phyloP scores from a whole-genome alignment of 2,797 vertebrate species.

The Halcyon leucocephala region DNA sequence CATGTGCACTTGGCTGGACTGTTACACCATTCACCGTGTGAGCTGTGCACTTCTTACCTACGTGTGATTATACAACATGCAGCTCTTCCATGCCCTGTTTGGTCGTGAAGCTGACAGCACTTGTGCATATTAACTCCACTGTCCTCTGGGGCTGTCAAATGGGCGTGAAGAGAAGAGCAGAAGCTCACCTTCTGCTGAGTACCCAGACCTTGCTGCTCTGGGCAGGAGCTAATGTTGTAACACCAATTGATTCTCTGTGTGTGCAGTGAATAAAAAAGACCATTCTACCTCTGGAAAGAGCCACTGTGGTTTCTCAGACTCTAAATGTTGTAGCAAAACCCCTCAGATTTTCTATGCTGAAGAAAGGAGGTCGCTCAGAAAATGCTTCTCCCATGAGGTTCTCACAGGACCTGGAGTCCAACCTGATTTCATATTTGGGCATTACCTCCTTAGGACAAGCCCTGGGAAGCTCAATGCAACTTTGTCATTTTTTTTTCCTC shows the following conservation, averaged over 20 bases:
- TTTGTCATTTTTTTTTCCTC: not conserved
- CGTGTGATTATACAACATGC: not conserved
- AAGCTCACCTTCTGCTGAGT: not conserved
- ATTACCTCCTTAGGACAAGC: not conserved
- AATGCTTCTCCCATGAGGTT: not conserved
- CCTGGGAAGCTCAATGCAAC: constrained; percentile 23
- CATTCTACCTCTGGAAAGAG: constrained; percentile 71
- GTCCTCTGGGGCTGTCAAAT: not conserved
- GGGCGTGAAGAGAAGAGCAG: not conserved
- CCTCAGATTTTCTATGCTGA: not conserved
- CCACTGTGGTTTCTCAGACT: constrained; percentile 64
- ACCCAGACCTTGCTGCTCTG: not conserved
- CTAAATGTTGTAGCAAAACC: not conserved
- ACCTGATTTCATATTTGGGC: not conserved
- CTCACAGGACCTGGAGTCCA: not conserved
- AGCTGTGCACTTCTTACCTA: not conserved
- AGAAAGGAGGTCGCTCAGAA: not conserved
- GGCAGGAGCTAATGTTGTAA: constrained; percentile 32
- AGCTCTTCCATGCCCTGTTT: not conserved
- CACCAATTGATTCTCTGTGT: constrained; percentile 27
- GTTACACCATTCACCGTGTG: not conserved
- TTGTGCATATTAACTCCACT: accelerated
- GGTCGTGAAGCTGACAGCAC: not conserved
- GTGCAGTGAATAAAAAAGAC: constrained; percentile 74
- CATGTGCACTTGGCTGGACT: not conserved